phyloP scores from a whole-genome alignment of 53 echinoderm and acorn worm species.

The Luidia sarsii region DNA sequence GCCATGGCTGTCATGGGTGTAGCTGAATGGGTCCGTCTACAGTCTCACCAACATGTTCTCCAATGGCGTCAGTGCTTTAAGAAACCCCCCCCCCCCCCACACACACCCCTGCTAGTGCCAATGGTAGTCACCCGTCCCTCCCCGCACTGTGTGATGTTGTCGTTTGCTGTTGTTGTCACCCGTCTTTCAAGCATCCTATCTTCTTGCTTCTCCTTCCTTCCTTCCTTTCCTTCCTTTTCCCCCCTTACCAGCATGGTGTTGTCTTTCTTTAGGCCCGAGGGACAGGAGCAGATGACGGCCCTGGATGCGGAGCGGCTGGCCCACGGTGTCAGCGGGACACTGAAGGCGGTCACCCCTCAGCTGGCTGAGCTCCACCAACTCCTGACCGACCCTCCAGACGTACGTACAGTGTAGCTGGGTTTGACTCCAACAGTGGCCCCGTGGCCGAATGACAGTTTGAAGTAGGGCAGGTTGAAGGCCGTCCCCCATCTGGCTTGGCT shows the following conservation, averaged over 20 bases:
- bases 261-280: constrained; percentile 87
- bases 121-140: too few species aligned
- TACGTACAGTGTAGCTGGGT: constrained; percentile 44
- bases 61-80: too few species aligned
- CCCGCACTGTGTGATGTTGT: too few species aligned
- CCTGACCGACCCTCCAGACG: constrained; percentile 87
- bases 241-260: constrained; percentile 56
- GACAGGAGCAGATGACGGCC: constrained; percentile 99
- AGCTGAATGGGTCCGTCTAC: too few species aligned
- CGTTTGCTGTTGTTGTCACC: constrained; percentile 51
- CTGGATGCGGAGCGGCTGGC: constrained; percentile 97
- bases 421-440: background rate
- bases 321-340: constrained; percentile 89
- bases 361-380: constrained; percentile 89
- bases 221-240: constrained; percentile 45
- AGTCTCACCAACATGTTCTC: too few species aligned
- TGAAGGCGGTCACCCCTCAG: constrained; percentile 89
- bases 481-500: too few species aligned
- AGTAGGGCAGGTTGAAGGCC: too few species aligned
- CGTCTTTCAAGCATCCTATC: constrained; percentile 56
- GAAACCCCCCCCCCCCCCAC: too few species aligned
- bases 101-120: too few species aligned
- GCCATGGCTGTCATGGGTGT: too few species aligned
- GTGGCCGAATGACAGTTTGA: too few species aligned
- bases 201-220: too few species aligned